Base-by-base conservation (phyloP, 1,140 invertebrate genomes). In the Centruroides sculpturatus region DNA sequence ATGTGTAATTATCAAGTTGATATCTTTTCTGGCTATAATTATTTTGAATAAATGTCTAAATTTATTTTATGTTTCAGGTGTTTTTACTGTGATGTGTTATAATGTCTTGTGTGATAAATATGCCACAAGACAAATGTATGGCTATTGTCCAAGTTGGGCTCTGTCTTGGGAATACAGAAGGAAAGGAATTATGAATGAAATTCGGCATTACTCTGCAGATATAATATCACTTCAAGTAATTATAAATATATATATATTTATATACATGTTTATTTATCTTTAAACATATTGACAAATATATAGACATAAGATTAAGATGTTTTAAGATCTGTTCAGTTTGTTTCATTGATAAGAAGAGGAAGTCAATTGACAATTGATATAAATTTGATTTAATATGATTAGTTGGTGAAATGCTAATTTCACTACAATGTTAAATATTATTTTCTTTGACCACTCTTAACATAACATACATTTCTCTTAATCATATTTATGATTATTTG, bases 41-140 rank as follows among this genome's bases (percentile, higher is more conserved):
- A 23, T 23, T 23, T 23, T 23, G 23, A 23, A 23, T 23, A 23
- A 23, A 23, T 23, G 23, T 23, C 23, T 23, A 23, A 23, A 23
- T 23, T 23, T 23, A 23, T 23, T 53, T 53, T 23, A 34, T 53
- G 5, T 63, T 63, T 68, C 74, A 69, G 75, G 74, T 75, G 66
- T 69, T 57, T 69, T 99, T 77, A 98, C 95, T 57, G 92, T 98
- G 62, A 96, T 99, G 89, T 98, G 94, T 77, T 99, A 99, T 81
- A 99, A 99, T 77, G 92, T 99, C 58, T 80, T 99, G 59, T 98
- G 96, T 77, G 94, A 98, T 77, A 98, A 98, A 76, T 98, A 98
- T 71, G 95, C 95, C 35, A 98, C 95, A 13, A 76, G 93, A 67
- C 73, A 78, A 65, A 70, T 78, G 61, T 82, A 82, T 68, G 78